Evolutionary conservation across 2,888 invertebrate genomes (phyloP), one percentile per base, ranked within the genome.

Genomic region (Amaurobius ferox): DNA sequence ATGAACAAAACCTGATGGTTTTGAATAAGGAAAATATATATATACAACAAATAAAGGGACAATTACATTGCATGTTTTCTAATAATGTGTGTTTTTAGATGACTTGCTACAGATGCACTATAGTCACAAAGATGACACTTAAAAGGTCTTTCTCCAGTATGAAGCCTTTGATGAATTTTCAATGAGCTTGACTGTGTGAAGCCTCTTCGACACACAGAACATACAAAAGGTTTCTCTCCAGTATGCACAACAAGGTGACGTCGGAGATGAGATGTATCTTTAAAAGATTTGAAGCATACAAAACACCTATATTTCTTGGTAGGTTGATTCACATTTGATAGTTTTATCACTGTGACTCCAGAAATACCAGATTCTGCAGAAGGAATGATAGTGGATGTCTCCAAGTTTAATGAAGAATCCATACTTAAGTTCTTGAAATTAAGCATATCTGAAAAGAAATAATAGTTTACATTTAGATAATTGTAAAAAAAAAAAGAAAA

Each of bases 141-240:
- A 16, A 44, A 44, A 44, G 44, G 44, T 44, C 44, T 44, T 44
- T 44, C 44, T 44, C 44, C 44, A 13, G 44, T 44, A 44, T 44
- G 44, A 2, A 44, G 9, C 16, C 44, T 44, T 7, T 16, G 16
- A 44, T 44, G 44, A 16, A 16, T 44, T 44, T 44, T 44, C 16
- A 44, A 44, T 2, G 44, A 44, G 2, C 13, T 16, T 44, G 9
- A 16, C 44, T 44, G 44, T 44, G 16, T 13, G 44, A 44, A 44
- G 16, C 44, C 44, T 16, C 16, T 44, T 44, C 16, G 44, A 16
- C 44, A 44, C 2, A 44, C 16, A 13, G 9, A 2, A 44, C 44
- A 44, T 11, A 44, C 44, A 44, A 44, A 44, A 9, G 44, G 44
- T 44, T 44, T 44, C 16, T 44, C 44, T 2, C 44, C 44, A 16